These are phyloP conservation scores for Anguilla anguilla DNA, from an alignment of 2,797 vertebrate species.

Conservation along the genomic window DNA sequence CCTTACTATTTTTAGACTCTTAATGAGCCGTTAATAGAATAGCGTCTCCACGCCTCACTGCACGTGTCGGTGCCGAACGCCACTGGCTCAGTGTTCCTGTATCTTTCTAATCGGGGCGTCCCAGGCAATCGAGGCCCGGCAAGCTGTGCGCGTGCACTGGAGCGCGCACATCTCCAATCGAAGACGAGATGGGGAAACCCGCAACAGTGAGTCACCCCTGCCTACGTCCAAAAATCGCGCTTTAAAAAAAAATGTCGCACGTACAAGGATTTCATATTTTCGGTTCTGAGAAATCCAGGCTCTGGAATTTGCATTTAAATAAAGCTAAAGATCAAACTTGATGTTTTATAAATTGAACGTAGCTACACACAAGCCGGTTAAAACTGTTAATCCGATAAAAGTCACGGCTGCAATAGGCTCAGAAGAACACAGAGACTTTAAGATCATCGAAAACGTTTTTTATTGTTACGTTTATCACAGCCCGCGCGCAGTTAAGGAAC, in stretches of 20 bases:
- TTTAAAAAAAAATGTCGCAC: background rate
- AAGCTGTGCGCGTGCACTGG: background rate
- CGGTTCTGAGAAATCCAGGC: too few species aligned
- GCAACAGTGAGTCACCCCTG: background rate
- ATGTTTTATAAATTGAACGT: too few species aligned
- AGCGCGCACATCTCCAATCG: background rate
- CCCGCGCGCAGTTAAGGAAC: too few species aligned
- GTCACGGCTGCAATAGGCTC: too few species aligned
- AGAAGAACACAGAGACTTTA: too few species aligned
- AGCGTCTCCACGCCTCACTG: background rate
- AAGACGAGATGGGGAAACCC: background rate
- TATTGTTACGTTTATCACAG: too few species aligned
- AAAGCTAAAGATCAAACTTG: too few species aligned
- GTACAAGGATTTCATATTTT: too few species aligned
- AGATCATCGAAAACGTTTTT: too few species aligned
- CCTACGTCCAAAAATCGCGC: background rate
- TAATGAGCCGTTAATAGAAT: constrained; percentile 6
- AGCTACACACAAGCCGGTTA: too few species aligned
- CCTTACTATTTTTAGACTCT: background rate
- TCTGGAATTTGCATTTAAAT: too few species aligned
- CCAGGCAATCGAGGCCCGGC: background rate
- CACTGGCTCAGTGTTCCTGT: background rate
- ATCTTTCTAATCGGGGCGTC: background rate
- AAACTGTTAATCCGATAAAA: too few species aligned
- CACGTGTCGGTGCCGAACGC: background rate